phyloP scores from a whole-genome alignment of 2,888 invertebrate genomes.

The Maniola hyperantus region DNA sequence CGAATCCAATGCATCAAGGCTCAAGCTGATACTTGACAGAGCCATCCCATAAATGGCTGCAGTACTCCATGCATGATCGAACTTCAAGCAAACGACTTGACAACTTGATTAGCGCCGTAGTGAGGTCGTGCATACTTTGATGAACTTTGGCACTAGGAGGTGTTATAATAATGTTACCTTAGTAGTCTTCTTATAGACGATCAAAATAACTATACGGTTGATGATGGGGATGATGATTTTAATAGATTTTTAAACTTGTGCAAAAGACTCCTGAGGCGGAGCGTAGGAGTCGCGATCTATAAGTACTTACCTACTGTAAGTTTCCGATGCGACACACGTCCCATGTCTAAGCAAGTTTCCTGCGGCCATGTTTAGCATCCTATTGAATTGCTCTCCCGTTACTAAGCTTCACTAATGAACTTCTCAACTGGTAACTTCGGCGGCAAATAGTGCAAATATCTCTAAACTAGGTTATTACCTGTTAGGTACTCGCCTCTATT shows the following conservation, averaged over 20 bases:
- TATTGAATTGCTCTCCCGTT: slow-evolving; percentile 18
- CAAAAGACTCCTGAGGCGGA: too few relatives aligned
- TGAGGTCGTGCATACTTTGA: slow-evolving; percentile 14
- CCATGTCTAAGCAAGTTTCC: slow-evolving; percentile 13
- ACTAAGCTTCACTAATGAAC: slow-evolving; percentile 29
- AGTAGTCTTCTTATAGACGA: slow-evolving; percentile 3
- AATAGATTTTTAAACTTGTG: too few relatives aligned
- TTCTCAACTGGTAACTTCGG: slow-evolving; percentile 29
- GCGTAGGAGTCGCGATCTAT: too few relatives aligned
- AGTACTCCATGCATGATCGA: too few relatives aligned
- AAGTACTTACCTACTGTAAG: not conserved
- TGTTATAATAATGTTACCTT: too few relatives aligned
- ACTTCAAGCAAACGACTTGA: slow-evolving; percentile 4
- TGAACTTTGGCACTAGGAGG: too few relatives aligned
- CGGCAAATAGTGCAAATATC: slow-evolving; percentile 15
- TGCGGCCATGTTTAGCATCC: slow-evolving; percentile 16
- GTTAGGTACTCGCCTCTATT: not conserved
- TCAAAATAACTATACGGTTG: too few relatives aligned
- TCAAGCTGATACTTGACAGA: too few relatives aligned
- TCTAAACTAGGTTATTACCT: not conserved
- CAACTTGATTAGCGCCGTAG: slow-evolving; percentile 17
- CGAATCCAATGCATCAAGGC: too few relatives aligned
- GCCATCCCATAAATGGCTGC: too few relatives aligned
- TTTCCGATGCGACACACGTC: not conserved
- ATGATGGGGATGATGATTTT: too few relatives aligned